Base-by-base conservation (phyloP, 2,113 vertebrate genomes). In the Suncus etruscus region DNA sequence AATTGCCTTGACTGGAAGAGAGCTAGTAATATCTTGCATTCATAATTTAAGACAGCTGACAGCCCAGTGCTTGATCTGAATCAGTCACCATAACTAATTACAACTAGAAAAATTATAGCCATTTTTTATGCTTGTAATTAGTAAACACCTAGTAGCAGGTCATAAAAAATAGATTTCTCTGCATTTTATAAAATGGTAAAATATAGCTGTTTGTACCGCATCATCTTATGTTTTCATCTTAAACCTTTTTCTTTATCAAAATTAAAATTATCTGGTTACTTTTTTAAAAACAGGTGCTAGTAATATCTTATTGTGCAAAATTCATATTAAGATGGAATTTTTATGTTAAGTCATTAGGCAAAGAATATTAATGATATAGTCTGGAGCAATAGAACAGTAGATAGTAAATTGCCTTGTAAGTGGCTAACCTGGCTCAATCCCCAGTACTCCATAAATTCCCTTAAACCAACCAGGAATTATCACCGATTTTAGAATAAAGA, bases 1-100 rank as follows among this genome's bases (percentile, higher is more conserved):
- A 98, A 97, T 97, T 97, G 94, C 88, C 95, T 94, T 95, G 97
- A 97, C 93, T 94, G 83, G 80, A 91, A 95, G 95, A 92, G 94
- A 83, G 83, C 92, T 90, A 97, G 94, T 86, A 87, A 95, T 96
- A 94, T 88, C 92, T 97, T 91, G 94, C 85, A 92, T 97, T 97
- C 0, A 3, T 94, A 96, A 97, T 97, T 69, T 0, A 0, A 95
- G 95, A 78, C 91, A 97, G 94, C 61, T 96, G 96, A 97, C 80
- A 87, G 90, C 76, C 88, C 39, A 89, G 89, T 84, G 96, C 90
- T 93, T 87, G 94, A 73, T 84, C 89, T 91, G 93, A 76, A 86
- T 96, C 91, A 97, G 94, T 96, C 95, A 96, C 95, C 68, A 4
- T 45, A 1, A 77, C 96, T 97, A 98, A 98, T 97, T 96, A 90